Percentiles rank a stretch among this genome's conserved stretches.
Conservation (phyloP, 2,888 invertebrate genomes). For the Drosophila neotestacea region DNA sequence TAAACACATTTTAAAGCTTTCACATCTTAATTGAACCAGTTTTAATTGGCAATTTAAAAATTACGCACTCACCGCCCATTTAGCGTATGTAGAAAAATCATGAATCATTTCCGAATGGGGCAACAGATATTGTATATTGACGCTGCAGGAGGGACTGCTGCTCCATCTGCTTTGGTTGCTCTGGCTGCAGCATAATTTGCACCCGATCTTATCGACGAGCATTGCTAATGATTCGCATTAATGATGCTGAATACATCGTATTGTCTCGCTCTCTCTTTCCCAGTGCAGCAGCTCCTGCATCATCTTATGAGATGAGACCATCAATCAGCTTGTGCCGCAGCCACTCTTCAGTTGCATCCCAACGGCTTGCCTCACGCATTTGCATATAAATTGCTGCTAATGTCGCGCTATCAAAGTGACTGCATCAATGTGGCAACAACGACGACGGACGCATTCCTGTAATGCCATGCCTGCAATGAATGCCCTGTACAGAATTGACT, state of each 20-base stretch:
- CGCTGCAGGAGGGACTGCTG: constrained; percentile 22
- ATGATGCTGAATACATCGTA: constrained; percentile 65
- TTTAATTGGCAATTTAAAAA: constrained; percentile 79
- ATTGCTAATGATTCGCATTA: constrained; percentile 79
- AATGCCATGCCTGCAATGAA: constrained; percentile 26
- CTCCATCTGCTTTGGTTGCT: background rate
- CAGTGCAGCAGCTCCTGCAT: constrained; percentile 47
- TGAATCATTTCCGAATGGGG: constrained; percentile 47
- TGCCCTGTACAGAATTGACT: constrained; percentile 33
- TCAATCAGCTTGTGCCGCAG: constrained; percentile 78
- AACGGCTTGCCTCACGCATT: constrained; percentile 73
- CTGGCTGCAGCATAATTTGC: constrained; percentile 66
- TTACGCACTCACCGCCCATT: constrained; percentile 69
- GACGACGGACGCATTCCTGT: constrained; percentile 50
- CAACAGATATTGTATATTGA: constrained; percentile 3
- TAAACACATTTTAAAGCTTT: constrained; percentile 23
- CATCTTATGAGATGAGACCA: constrained; percentile 82
- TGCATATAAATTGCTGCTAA: constrained; percentile 86
- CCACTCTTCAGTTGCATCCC: constrained; percentile 39
- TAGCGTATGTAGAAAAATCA: constrained; percentile 31
- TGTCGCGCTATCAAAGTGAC: constrained; percentile 84
- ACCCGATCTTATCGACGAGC: constrained; percentile 77
- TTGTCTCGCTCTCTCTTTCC: constrained; percentile 32
- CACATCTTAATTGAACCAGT: constrained; percentile 62
- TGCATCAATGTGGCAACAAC: constrained; percentile 79